phyloP scores from a whole-genome alignment of 2,888 invertebrate species.

The Erynnis tages region DNA sequence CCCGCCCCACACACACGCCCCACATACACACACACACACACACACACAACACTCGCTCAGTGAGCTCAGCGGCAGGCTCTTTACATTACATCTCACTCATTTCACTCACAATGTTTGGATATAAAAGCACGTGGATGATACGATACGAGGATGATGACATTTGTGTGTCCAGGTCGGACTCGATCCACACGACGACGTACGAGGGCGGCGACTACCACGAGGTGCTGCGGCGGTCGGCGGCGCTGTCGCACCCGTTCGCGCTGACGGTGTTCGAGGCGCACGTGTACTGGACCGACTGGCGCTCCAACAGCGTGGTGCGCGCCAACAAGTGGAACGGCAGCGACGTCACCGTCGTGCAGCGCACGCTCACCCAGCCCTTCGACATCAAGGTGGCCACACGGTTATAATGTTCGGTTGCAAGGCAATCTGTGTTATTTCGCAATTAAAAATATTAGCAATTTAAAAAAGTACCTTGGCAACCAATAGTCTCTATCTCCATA shows the following conservation, averaged over 20 bases:
- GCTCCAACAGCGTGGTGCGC: conserved; percentile 91
- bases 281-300: conserved; percentile 98
- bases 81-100: too few relatives aligned
- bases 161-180: conserved; percentile 84
- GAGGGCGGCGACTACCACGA: conserved; percentile 87
- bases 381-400: conserved; percentile 88
- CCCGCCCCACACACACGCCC: too few relatives aligned
- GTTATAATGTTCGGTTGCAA: too few relatives aligned
- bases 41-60: too few relatives aligned
- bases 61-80: too few relatives aligned
- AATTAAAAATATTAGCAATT: neutral
- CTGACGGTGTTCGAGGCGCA: conserved; percentile 92
- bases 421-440: too few relatives aligned
- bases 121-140: too few relatives aligned
- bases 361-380: conserved; percentile 93
- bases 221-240: conserved; percentile 87
- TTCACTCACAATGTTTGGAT: too few relatives aligned
- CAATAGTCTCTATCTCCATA: too few relatives aligned
- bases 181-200: conserved; percentile 92
- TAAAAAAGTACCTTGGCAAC: too few relatives aligned
- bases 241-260: conserved; percentile 93
- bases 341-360: conserved; percentile 89
- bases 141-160: too few relatives aligned
- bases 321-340: conserved; percentile 94
- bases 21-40: too few relatives aligned